Conservation (phyloP, 2,113 vertebrate genomes). For the Melanocharis versteri region DNA sequence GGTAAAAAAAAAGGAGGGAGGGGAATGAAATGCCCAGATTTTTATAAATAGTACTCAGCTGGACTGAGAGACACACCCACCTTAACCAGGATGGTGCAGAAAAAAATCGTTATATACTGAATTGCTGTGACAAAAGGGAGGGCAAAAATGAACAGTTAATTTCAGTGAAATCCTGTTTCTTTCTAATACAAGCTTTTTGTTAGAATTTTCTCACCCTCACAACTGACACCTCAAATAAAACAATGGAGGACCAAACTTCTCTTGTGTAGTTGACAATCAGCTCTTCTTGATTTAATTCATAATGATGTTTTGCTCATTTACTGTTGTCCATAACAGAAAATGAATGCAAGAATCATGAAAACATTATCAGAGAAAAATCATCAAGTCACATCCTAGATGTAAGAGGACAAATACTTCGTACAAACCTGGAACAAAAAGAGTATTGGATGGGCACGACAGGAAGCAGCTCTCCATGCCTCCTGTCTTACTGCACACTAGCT, state of each 20-base stretch:
- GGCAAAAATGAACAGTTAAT: not conserved
- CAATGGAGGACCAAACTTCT: not conserved
- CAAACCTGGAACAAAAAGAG: constrained; percentile 88
- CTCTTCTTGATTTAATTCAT: not conserved
- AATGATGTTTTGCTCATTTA: not conserved
- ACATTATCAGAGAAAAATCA: not conserved
- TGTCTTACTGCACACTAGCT: constrained; percentile 84
- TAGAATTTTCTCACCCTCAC: fast-evolving
- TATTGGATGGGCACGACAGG: constrained; percentile 86
- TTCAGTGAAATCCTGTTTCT: not conserved
- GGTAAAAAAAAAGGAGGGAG: fast-evolving
- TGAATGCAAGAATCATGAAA: not conserved
- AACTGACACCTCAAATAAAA: not conserved
- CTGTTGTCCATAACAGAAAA: not conserved
- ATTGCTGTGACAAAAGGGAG: not conserved
- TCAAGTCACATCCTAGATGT: not conserved
- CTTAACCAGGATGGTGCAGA: not conserved
- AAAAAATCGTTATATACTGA: not conserved
- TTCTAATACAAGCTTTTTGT: not conserved
- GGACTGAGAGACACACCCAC: not conserved
- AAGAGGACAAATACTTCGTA: not conserved
- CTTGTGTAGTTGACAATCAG: not conserved
- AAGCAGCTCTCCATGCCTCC: constrained; percentile 87
- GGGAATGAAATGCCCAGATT: fast-evolving
- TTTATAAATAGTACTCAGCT: not conserved